These are phyloP conservation scores for Cynocephalus volans DNA, from an alignment of 2,113 vertebrate genomes.

Conservation along the genomic window DNA sequence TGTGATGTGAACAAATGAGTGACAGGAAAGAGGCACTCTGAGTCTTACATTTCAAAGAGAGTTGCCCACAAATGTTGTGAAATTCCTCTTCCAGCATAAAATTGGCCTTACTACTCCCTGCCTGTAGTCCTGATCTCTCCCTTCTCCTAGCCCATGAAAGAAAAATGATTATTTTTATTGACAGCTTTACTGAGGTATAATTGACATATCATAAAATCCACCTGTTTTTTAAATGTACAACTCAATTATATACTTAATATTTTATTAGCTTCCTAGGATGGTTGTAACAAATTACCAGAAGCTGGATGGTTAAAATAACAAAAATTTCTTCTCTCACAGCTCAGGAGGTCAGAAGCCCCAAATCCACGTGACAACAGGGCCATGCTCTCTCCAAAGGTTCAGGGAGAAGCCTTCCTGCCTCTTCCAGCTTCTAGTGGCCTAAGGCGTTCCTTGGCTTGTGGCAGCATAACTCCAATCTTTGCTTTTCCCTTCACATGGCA, in stretches of 20 bases:
- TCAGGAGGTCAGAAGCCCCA: neutral
- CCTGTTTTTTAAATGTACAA: neutral
- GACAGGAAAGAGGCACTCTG: neutral
- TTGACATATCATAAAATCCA: neutral
- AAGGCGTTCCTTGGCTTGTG: neutral
- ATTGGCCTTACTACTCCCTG: neutral
- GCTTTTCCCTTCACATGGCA: no score
- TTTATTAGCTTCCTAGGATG: rapidly evolving
- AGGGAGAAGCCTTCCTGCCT: neutral
- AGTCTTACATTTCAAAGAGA: neutral
- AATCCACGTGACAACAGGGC: neutral
- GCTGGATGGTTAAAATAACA: neutral
- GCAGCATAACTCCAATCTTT: neutral
- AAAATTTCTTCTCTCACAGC: neutral
- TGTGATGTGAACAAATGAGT: neutral
- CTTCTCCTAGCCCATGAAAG: neutral
- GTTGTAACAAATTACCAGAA: neutral
- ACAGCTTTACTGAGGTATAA: neutral
- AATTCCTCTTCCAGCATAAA: no score
- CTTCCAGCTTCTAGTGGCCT: neutral
- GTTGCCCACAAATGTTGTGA: neutral
- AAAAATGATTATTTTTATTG: neutral
- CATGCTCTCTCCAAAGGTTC: rapidly evolving
- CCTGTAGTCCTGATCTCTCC: no score
- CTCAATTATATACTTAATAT: neutral